Evolutionary conservation across 2,888 invertebrate species (phyloP).

Genomic region (Brachynemurus nebulosus): DNA sequence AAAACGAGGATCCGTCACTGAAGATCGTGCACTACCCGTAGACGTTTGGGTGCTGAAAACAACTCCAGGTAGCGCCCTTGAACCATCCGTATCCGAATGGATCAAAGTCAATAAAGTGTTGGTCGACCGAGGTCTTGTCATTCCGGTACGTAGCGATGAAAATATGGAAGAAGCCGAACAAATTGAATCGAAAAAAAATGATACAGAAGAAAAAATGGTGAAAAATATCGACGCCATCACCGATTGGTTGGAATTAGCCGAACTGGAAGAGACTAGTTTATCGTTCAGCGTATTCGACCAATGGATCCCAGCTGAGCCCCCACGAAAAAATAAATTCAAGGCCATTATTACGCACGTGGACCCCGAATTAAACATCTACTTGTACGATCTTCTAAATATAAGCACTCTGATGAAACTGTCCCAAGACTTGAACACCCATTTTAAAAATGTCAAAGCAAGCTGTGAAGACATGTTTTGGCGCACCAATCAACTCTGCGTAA

Average conservation of each 20-base stretch:
- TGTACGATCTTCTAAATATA: slow-evolving; percentile 37
- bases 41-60: slow-evolving; percentile 50
- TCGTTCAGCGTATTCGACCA: slow-evolving; percentile 26
- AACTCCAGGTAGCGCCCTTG: slow-evolving; percentile 47
- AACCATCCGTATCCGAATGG: slow-evolving; percentile 47
- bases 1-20: slow-evolving; percentile 16
- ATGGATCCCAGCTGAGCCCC: slow-evolving; percentile 45
- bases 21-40: slow-evolving; percentile 32
- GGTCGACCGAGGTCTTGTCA: slow-evolving; percentile 49
- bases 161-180: neutral
- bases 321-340: slow-evolving; percentile 38
- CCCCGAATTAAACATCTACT: slow-evolving; percentile 31
- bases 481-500: slow-evolving; percentile 52
- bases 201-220: slow-evolving; percentile 11
- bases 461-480: slow-evolving; percentile 40
- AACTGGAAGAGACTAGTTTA: slow-evolving; percentile 25
- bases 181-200: neutral
- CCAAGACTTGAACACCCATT: slow-evolving; percentile 36
- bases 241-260: slow-evolving; percentile 13
- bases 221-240: slow-evolving; percentile 6
- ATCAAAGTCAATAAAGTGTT: slow-evolving; percentile 51
- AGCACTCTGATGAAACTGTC: too few relatives aligned
- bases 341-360: slow-evolving; percentile 51
- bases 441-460: slow-evolving; percentile 32
- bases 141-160: slow-evolving; percentile 31